Evolutionary conservation across 92 coral and sea anemone genomes (phyloP).

Genomic region (Actinernus sp.): DNA sequence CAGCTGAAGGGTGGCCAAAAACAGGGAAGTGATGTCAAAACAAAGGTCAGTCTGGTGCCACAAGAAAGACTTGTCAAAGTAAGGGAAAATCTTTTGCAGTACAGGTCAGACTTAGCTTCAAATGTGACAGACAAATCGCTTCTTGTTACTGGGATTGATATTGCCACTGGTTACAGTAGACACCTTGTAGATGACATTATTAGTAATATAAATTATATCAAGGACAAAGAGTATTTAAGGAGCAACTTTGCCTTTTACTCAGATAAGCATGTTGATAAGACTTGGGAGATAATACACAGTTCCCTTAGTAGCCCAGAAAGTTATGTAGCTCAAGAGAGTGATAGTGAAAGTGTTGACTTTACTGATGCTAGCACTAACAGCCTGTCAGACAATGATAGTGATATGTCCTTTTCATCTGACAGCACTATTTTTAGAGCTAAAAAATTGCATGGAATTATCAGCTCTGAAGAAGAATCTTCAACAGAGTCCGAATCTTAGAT

Average conservation of each 20-base stretch:
- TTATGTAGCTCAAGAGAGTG: no score
- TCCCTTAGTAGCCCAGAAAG: no score
- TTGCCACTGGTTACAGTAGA: slow-evolving; percentile 46
- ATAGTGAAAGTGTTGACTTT: no score
- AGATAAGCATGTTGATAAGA: slow-evolving; percentile 25
- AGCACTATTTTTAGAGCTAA: no score
- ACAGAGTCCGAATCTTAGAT: no score
- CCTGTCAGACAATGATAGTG: no score
- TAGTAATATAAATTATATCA: slow-evolving; percentile 4
- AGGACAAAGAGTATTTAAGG: slow-evolving; percentile 13
- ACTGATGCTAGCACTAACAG: no score
- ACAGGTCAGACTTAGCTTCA: slow-evolving; percentile 18
- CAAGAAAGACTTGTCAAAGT: neutral
- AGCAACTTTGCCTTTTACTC: slow-evolving; percentile 37
- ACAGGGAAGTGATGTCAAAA: neutral
- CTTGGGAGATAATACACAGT: slow-evolving; percentile 19
- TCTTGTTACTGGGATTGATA: slow-evolving; percentile 46
- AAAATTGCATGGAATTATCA: no score
- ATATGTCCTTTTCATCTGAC: no score
- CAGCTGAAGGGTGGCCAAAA: neutral
- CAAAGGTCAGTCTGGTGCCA: neutral
- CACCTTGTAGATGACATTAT: slow-evolving; percentile 22
- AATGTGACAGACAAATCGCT: slow-evolving; percentile 12
- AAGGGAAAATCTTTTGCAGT: slow-evolving; percentile 12
- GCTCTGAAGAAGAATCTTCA: no score